phyloP scores from a whole-genome alignment of 2,113 vertebrate species.

The Hemicordylus capensis region DNA sequence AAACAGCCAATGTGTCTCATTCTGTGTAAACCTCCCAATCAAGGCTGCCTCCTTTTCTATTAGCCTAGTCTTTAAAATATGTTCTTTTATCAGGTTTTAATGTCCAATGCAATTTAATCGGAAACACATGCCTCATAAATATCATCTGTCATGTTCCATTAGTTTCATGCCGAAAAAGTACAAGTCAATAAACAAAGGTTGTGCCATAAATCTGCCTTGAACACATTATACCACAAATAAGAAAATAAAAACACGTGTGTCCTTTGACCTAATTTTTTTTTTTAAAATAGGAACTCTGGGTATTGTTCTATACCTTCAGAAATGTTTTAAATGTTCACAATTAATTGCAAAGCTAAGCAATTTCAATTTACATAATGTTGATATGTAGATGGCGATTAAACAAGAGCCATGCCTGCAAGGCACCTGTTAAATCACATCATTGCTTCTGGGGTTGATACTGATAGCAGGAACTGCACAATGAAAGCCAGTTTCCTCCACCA shows the following conservation, averaged over 20 bases:
- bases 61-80: constrained; percentile 77
- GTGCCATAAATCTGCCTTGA: constrained; percentile 86
- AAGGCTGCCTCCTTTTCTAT: constrained; percentile 73
- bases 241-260: constrained; percentile 87
- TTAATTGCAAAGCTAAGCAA: constrained; percentile 74
- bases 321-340: constrained; percentile 73
- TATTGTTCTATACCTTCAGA: constrained; percentile 75
- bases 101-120: constrained; percentile 84
- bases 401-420: constrained; percentile 66
- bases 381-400: constrained; percentile 70
- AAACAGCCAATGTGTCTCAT: constrained; percentile 56
- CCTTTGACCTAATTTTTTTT: constrained; percentile 81
- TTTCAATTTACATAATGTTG: constrained; percentile 73
- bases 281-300: constrained; percentile 73
- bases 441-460: constrained; percentile 63
- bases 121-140: constrained; percentile 85
- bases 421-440: constrained; percentile 75
- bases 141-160: constrained; percentile 85
- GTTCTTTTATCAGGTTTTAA: constrained; percentile 84
- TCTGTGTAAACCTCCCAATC: constrained; percentile 66
- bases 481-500: constrained; percentile 53
- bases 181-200: constrained; percentile 86
- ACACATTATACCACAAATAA: constrained; percentile 84
- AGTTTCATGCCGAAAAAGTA: constrained; percentile 83
- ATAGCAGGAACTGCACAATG: constrained; percentile 52